These are phyloP conservation scores for Eunapius fragilis DNA, from an alignment of 37 sponge, comb jelly and placozoan species.

Conservation along the genomic window DNA sequence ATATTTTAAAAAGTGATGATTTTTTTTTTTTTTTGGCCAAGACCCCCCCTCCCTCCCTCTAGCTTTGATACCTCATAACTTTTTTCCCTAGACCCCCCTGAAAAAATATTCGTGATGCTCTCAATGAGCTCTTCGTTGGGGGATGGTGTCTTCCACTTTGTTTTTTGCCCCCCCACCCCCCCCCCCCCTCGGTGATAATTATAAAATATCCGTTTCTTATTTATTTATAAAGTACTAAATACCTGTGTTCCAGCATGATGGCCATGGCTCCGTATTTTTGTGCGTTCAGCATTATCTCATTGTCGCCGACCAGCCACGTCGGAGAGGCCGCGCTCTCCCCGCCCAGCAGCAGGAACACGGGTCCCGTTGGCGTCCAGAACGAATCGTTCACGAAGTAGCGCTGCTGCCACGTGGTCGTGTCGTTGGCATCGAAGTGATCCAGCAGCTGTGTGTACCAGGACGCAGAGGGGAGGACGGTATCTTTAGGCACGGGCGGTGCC, in stretches of 20 bases:
- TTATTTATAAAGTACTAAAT: neutral
- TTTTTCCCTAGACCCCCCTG: no score
- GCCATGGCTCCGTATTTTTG: conserved; percentile 71
- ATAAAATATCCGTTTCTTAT: no score
- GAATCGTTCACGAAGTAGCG: conserved; percentile 81
- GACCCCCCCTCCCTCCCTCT: no score
- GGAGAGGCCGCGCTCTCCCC: conserved; percentile 83
- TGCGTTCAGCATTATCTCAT: conserved; percentile 70
- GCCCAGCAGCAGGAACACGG: conserved; percentile 86
- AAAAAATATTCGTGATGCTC: no score
- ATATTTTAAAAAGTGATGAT: no score
- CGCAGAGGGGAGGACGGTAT: conserved; percentile 15
- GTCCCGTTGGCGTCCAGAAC: conserved; percentile 68
- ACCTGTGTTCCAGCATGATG: conserved; percentile 75
- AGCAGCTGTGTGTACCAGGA: conserved; percentile 60
- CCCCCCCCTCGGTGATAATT: no score
- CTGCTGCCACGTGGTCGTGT: conserved; percentile 68
- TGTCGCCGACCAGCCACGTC: conserved; percentile 67
- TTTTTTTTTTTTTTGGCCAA: no score
- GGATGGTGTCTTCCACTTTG: no score
- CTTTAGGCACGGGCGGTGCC: conserved; percentile 17
- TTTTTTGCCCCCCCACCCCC: no score
- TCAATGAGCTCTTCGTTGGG: no score
- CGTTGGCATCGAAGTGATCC: conserved; percentile 72
- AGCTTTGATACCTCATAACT: no score